Percentiles rank a stretch among this genome's conserved stretches.
These are phyloP conservation scores for Platerodrilus igneus DNA, from an alignment of 2,888 invertebrate species.

Conservation along the genomic window DNA sequence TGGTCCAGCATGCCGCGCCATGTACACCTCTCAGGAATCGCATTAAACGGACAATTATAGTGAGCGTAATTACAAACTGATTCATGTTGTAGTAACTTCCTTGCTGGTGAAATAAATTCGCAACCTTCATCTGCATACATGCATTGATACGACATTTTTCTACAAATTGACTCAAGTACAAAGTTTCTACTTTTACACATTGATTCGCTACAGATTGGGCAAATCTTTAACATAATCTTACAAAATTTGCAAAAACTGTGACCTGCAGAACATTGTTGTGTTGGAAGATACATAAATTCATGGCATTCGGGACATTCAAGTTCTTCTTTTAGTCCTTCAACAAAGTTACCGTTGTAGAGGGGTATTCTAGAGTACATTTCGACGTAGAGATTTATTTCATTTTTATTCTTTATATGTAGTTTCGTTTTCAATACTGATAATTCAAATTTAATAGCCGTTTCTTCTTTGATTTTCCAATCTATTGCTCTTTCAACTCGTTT, in stretches of 20 bases:
- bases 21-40: constrained; percentile 4
- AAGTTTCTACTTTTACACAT: constrained; percentile 10
- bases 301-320: constrained; percentile 11
- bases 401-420: constrained; percentile 7
- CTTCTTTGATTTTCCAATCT: constrained; percentile 8
- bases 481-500: constrained; percentile 8
- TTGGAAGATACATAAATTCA: constrained; percentile 11
- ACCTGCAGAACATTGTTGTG: constrained; percentile 8
- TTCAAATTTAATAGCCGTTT: constrained; percentile 9
- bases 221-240: constrained; percentile 3
- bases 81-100: constrained; percentile 6
- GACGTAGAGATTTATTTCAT: background rate
- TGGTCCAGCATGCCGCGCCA: constrained; percentile 11
- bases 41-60: constrained; percentile 7
- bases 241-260: constrained; percentile 12
- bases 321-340: constrained; percentile 9
- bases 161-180: constrained; percentile 9
- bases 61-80: constrained; percentile 4
- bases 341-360: too few species aligned
- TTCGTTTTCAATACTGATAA: constrained; percentile 6
- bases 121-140: constrained; percentile 12
- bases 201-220: constrained; percentile 8
- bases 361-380: too few species aligned
- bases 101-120: constrained; percentile 2
- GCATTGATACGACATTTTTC: constrained; percentile 9